Base-by-base conservation (phyloP, 2,797 vertebrate genomes). In the Sarcoramphus papa region DNA sequence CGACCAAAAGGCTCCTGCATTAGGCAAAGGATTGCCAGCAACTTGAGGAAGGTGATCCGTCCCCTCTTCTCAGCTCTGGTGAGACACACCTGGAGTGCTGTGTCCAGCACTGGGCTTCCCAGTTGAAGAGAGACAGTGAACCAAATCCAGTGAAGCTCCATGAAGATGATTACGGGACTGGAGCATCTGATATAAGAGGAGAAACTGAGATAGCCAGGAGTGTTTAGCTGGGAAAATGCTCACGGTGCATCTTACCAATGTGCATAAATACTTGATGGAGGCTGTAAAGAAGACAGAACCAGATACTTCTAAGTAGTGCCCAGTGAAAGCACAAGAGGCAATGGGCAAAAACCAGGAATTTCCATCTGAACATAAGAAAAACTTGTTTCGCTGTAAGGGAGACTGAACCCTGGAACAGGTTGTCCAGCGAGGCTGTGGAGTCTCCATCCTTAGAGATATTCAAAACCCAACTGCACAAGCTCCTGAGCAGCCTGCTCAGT, bases 171-270 rank as follows among this genome's bases (percentile, higher is more conserved):
- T 31, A 60, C 28, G 35, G 35, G 45, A 81, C 40, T 47, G 47
- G 2, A 84, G 10, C 23, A 69, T 13, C 31, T 65, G 37, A 56
- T 9, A 1, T 14, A 48, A 64, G 37, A 74, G 0, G 0, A 65
- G 27, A 83, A 83, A 60, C 41, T 51, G 21, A 47, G 27, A 50
- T 30, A 37, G 20, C 2, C 12, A 47, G 18, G 14, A 63, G 14
- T 53, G 23, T 41, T 92, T 20, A 86, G 25, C 35, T 78, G 21
- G 8, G n/a, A 82, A 75, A 69, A 85, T 16, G 62, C 51, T 67
- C 30, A 30, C 7, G 24, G 35, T 75, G 5, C 35, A 43, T 59
- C 35, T 75, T 76, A 67, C 5, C 62, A 59, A 67, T 12, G 23
- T 40, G 68, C 28, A 74, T 33, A 73, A 28, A 70, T 37, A 59